Evolutionary conservation across 2,113 vertebrate species (phyloP), one percentile per base, ranked within the genome.

Genomic region (Syrmaticus mikado): DNA sequence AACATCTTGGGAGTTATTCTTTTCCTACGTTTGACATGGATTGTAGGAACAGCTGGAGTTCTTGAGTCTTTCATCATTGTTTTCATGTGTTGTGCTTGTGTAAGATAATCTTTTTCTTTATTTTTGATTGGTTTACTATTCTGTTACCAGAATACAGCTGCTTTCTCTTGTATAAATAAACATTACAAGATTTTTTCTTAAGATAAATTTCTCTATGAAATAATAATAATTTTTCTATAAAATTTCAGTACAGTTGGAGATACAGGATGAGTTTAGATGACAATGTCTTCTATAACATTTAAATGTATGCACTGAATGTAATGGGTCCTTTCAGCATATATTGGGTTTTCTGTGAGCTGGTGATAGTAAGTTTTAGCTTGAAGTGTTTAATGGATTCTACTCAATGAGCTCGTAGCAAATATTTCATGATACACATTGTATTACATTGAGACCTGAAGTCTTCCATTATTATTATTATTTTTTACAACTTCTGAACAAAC

Each of bases 1-100:
- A 99, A 99, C 87, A 99, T 99, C 78, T 97, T 99, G 70, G 99
- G 99, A 10, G 99, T 99, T 68, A 99, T 99, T 96, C 98, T 99
- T 82, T 99, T 99, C 89, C 97, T 99, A 60, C 98, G 99, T 38
- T 98, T 99, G 55, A 99, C 99, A 0, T 99, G 99, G 99, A 99
- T 99, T 28, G 99, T 99, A 28, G 99, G 99, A 43, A 98, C 98
- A 2, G 98, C 99, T 4, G 99, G 99, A 61, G 98, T 99, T 79
- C 95, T 99, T 13, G 98, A 99, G 93, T 98, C 99, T 58, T 98
- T 99, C 94, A 98, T 98, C 91, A 99, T 99, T 0, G 99, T 99
- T 50, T 97, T 97, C 95, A 96, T 99, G 97, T 99, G 99, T 97
- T 99, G 99, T 84, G 97, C 98, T 90, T 99, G 99, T 60, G 99